Evolutionary conservation across 2,113 vertebrate genomes (phyloP), one percentile per base, ranked within the genome.

Genomic region (Aphyosemion australe): DNA sequence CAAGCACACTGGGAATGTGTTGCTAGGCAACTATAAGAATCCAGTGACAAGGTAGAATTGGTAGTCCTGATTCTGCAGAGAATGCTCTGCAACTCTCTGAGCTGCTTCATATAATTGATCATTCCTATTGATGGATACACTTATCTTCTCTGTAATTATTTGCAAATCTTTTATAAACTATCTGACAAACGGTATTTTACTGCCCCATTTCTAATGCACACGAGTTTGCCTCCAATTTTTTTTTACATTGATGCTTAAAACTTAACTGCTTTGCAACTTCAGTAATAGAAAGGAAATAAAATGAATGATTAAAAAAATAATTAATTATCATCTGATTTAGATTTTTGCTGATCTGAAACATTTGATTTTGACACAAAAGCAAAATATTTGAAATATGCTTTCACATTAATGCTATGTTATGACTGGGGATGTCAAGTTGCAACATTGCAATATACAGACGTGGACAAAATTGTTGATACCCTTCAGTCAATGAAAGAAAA

Each of bases 21-120:
- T 93, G 92, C 93, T 90, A 92, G 87, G 93, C 87, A 93, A 94
- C 93, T 87, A 87, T 62, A 78, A 83, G 84, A 89, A 80, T 79
- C 76, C 45, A 31, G 72, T 82, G 85, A 88, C 80, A 72, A 72
- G 78, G 85, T 89, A 91, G 85, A 87, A 84, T 86, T 65, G 70
- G 72, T 85, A 80, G 82, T 84, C 73, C 74, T 66, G 67, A 66
- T 57, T 84, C 76, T 86, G 81, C 58, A n/a, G 64, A 69, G 74
- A 65, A 52, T 3, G 0, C 52, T 16, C 51, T 66, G 47, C 59
- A 31, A 65, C 55, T 18, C 51, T 76, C 51, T 66, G 9, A 47
- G 53, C 21, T 20, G 43, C 59, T 69, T 72, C 60, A 14, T 34
- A 41, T n/a, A 54, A 54, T 18, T 41, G 32, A 56, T 41, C 12